A percentile compares a stretch with the other conserved stretches of the same genome.
Conservation (phyloP, 2,797 vertebrate species). For the Podarcis siculus region DNA sequence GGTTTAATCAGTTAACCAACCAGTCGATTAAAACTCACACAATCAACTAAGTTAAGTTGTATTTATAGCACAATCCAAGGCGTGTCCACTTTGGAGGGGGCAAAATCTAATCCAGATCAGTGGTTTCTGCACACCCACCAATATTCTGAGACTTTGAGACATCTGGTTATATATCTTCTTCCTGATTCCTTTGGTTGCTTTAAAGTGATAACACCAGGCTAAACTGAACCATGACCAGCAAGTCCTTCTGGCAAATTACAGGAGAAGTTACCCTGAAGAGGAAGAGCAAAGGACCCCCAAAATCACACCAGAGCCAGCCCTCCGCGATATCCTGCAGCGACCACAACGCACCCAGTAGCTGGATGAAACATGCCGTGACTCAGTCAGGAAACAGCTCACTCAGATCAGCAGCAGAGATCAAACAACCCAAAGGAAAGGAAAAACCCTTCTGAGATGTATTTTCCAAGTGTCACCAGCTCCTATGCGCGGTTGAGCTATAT, state of each 20-base stretch:
- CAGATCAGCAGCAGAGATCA: conserved; percentile 20
- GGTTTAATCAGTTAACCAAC: too few species aligned
- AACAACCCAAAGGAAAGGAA: conserved; percentile 26
- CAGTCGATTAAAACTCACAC: too few species aligned
- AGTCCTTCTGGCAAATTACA: neutral
- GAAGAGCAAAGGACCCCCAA: neutral
- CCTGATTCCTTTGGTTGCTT: neutral
- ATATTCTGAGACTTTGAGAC: too few species aligned
- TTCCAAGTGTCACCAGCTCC: conserved; percentile 1
- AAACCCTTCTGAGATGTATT: conserved; percentile 18
- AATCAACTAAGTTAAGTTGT: too few species aligned
- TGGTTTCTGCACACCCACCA: too few species aligned
- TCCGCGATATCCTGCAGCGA: neutral
- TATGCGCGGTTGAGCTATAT: neutral
- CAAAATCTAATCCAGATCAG: too few species aligned
- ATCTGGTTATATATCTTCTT: too few species aligned
- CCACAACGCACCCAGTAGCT: neutral
- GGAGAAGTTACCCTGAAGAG: neutral
- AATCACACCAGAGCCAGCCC: neutral
- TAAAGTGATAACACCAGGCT: neutral
- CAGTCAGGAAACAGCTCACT: conserved; percentile 28
- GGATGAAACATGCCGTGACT: neutral
- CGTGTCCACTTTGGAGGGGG: too few species aligned
- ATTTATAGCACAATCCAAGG: too few species aligned
- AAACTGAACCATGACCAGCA: neutral